Conservation (phyloP, 2,888 invertebrate species). For the Diarsia brunnea region DNA sequence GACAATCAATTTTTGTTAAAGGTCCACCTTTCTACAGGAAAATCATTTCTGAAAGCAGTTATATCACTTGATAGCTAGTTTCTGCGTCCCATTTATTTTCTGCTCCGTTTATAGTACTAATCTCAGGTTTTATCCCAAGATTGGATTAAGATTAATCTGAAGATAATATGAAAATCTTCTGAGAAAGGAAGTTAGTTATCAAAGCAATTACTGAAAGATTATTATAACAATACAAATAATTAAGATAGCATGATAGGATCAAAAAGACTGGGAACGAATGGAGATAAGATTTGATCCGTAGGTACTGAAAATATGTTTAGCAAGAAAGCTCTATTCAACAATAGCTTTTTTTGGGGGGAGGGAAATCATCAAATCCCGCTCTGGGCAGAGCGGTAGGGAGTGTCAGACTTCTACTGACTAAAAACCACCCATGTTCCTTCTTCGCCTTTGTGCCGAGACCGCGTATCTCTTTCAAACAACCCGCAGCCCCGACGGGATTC, state of each 20-base stretch:
- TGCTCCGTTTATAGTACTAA: slow-evolving; percentile 19
- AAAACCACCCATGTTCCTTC: no score
- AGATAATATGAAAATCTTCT: slow-evolving; percentile 27
- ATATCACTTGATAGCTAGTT: slow-evolving; percentile 32
- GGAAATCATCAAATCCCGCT: no score
- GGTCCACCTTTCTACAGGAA: slow-evolving; percentile 49
- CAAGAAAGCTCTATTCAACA: not conserved
- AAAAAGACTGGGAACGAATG: not conserved
- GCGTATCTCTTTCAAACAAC: no score
- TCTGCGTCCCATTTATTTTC: slow-evolving; percentile 32
- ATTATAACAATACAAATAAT: slow-evolving; percentile 37
- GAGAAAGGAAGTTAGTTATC: slow-evolving; percentile 5
- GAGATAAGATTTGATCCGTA: not conserved
- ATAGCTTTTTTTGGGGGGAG: no score
- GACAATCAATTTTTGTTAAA: slow-evolving; percentile 37
- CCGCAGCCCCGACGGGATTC: no score
- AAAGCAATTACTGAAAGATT: slow-evolving; percentile 21
- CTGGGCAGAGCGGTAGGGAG: no score
- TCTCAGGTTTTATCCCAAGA: slow-evolving; percentile 27
- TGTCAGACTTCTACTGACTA: no score
- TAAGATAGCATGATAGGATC: slow-evolving; percentile 22
- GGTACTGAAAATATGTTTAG: slow-evolving; percentile 17
- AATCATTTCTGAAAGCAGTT: slow-evolving; percentile 43
- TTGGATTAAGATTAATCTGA: slow-evolving; percentile 33
- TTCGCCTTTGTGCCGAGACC: no score